phyloP scores from a whole-genome alignment of 2,113 vertebrate species.

The Taxidea taxus region DNA sequence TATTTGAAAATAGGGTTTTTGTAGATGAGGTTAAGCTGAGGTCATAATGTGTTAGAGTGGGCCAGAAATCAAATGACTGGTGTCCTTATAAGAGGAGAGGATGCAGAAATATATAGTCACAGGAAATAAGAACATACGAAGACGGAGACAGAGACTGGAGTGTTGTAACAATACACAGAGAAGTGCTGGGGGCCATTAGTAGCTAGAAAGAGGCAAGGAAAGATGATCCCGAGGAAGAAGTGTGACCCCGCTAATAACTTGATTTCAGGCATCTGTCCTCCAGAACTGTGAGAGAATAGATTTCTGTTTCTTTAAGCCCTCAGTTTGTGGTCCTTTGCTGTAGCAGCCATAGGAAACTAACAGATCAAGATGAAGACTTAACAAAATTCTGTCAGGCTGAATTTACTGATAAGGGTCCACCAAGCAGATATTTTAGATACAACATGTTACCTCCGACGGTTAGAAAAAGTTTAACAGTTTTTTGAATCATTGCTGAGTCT shows the following conservation, averaged over 20 bases:
- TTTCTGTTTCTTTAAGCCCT: background rate
- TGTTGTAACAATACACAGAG: background rate
- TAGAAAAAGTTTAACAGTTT: background rate
- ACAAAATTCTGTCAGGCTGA: background rate
- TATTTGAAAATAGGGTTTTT: background rate
- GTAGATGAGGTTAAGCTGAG: background rate
- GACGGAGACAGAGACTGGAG: background rate
- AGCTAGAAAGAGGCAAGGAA: background rate
- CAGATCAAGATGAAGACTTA: background rate
- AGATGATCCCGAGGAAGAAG: background rate
- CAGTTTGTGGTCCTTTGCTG: background rate
- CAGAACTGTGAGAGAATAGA: background rate
- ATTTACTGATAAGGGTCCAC: background rate
- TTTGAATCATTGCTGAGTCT: background rate
- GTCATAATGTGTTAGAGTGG: background rate
- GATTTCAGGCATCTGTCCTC: background rate
- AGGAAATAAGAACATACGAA: background rate
- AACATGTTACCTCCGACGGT: background rate
- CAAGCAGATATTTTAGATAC: background rate
- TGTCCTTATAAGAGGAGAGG: background rate
- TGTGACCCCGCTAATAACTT: background rate
- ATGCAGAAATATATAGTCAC: background rate
- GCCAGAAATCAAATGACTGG: background rate
- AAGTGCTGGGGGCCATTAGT: background rate
- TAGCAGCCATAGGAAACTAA: background rate